These are phyloP conservation scores for Bolborhynchus lineola DNA, from an alignment of 2,113 vertebrate genomes.

Conservation along the genomic window DNA sequence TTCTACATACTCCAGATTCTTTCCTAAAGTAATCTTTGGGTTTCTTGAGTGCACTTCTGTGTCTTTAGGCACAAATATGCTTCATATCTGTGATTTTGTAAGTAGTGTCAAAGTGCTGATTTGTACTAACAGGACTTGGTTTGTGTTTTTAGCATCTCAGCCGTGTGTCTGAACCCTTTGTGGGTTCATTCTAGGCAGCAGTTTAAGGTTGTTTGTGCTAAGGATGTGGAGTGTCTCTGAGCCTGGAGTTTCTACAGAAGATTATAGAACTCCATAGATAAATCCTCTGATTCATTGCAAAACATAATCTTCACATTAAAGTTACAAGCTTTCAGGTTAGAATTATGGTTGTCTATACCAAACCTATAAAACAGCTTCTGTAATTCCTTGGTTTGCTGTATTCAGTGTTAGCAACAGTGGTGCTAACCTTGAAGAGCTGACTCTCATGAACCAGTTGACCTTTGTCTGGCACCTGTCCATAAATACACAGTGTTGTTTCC, in stretches of 20 bases:
- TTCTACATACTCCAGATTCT: background rate
- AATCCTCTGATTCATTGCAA: background rate
- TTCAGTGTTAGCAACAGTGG: background rate
- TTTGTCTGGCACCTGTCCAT: background rate
- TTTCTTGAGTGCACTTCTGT: background rate
- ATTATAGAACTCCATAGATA: background rate
- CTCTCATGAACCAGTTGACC: background rate
- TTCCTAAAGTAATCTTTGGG: background rate
- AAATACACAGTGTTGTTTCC: background rate
- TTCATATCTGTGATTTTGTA: background rate
- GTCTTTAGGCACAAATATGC: background rate
- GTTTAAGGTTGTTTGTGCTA: background rate
- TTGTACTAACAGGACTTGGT: background rate
- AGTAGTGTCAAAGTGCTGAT: background rate
- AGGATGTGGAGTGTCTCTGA: background rate
- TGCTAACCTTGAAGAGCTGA: background rate
- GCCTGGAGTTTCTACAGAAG: background rate
- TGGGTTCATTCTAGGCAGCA: background rate
- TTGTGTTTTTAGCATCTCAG: background rate
- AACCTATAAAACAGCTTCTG: background rate
- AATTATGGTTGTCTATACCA: background rate
- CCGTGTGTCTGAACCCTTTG: background rate
- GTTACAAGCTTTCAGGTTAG: background rate
- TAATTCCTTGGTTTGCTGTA: rapidly evolving
- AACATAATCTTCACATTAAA: background rate